Evolutionary conservation across 2,888 invertebrate species (phyloP).

Genomic region (Diabrotica balteata): DNA sequence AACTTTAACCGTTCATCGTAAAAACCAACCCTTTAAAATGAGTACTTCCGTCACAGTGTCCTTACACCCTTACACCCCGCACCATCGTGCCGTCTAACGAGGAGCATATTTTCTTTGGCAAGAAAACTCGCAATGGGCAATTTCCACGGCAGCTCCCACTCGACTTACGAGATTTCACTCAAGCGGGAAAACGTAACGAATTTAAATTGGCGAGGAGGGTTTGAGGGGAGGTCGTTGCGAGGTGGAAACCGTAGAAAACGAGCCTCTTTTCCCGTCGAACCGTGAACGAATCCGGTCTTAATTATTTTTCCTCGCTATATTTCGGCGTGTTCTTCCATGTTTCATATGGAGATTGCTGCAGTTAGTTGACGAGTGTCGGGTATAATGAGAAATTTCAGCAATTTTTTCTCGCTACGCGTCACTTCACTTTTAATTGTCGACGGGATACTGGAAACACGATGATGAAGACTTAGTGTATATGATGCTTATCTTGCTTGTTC

Average conservation of each 20-base stretch:
- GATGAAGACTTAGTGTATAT: no score
- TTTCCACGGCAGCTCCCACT: conserved; percentile 6
- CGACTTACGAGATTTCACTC: conserved; percentile 10
- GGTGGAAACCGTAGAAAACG: conserved; percentile 12
- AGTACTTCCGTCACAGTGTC: no score
- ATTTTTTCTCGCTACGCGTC: neutral
- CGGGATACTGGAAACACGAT: no score
- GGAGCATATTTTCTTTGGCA: conserved; percentile 1
- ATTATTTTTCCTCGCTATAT: conserved; percentile 19
- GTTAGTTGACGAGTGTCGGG: conserved; percentile 3
- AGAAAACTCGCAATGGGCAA: conserved; percentile 7
- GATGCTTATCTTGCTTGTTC: no score
- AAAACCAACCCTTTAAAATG: no score
- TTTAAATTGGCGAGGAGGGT: conserved; percentile 10
- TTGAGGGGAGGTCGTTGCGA: neutral
- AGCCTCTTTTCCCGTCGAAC: conserved; percentile 19
- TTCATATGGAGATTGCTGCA: conserved; percentile 2
- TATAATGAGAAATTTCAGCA: conserved; percentile 4
- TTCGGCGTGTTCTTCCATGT: neutral
- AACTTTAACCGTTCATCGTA: no score
- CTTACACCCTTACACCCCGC: no score
- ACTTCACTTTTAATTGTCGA: conserved; percentile 5
- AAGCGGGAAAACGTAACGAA: conserved; percentile 16
- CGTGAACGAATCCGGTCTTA: conserved; percentile 16
- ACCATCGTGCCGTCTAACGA: neutral